Base-by-base conservation (phyloP, 1,140 invertebrate species). In the Wasmannia auropunctata region DNA sequence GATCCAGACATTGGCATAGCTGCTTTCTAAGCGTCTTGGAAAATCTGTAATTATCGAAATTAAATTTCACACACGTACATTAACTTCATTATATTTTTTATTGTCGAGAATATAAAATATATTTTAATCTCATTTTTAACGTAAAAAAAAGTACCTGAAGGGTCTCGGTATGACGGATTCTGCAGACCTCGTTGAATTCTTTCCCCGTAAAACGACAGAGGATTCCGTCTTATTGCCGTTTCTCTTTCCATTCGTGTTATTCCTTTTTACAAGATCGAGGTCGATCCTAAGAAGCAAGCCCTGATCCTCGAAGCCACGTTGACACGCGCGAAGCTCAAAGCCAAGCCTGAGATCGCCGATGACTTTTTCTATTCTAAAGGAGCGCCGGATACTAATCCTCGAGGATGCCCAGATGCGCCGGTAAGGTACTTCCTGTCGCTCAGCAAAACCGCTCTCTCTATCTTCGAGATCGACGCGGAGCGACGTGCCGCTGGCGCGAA, bases 401-500 rank as follows among this genome's bases (percentile, higher is more conserved):
- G 97, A 97, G 6, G 97, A 97, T 86, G 97, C 97, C 97, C 98
- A 98, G 28, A 99, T 96, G 91, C 98, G 98, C 85, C 97, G 96
- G 93, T 99, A 99, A n/a, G 98, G 97, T 86, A 99, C 98, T 94
- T 99, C 98, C 95, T 99, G 98, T 88, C 98, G 98, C 90, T 98
- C 97, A 28, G 97, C 97, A 51, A 97, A 99, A n/a, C 98, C 98
- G 74, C 97, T 96, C 51, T 97, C 97, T 19, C 98, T 96, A 89
- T 98, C 97, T 91, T 99, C 98, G 75, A 99, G 95, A 87, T 96
- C 97, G 51, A 99, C 96, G 93, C 97, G 98, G 0, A 99, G 95
- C 92, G 98, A 97, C 37, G 97, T 97, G 10, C 98, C 98, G 67
- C 98, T 98, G 92, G 99, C 98, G 95, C 98, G 97, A 95, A 99